phyloP scores from a whole-genome alignment of 2,797 vertebrate species.

The Hipposideros larvatus region DNA sequence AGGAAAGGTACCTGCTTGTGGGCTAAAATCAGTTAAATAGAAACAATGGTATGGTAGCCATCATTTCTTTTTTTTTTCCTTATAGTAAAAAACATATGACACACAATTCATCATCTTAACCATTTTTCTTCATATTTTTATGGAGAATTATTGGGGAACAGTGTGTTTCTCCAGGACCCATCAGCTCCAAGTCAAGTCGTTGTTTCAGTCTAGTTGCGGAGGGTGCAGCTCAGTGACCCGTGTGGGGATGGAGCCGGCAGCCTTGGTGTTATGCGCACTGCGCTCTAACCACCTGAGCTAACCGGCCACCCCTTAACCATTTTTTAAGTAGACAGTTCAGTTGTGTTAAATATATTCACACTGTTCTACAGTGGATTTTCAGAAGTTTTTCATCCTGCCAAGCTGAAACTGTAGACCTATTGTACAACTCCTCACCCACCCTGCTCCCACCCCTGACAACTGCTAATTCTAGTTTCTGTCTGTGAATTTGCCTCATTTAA shows the following conservation, averaged over 20 bases:
- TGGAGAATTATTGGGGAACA: too few relatives aligned
- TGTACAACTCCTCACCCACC: not conserved
- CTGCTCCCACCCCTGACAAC: not conserved
- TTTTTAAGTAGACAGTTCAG: not conserved
- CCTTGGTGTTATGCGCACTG: too few relatives aligned
- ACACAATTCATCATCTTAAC: not conserved
- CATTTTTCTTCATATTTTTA: not conserved
- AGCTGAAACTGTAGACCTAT: not conserved
- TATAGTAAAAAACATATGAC: not conserved
- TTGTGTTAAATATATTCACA: not conserved
- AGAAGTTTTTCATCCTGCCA: slow-evolving; percentile 1
- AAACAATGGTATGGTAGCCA: not conserved
- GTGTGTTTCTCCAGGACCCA: too few relatives aligned
- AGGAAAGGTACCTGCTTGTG: not conserved
- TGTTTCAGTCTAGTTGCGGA: too few relatives aligned
- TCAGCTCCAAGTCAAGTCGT: too few relatives aligned
- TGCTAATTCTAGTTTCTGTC: not conserved
- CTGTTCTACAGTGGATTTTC: not conserved
- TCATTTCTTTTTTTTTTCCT: not conserved
- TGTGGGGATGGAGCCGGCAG: too few relatives aligned
- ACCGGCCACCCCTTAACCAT: too few relatives aligned
- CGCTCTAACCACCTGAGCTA: too few relatives aligned
- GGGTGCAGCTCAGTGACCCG: too few relatives aligned
- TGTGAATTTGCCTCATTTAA: not conserved
- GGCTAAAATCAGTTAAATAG: not conserved